Conservation (phyloP, 2,888 invertebrate species). For the Himalopsyche kuldschensis region DNA sequence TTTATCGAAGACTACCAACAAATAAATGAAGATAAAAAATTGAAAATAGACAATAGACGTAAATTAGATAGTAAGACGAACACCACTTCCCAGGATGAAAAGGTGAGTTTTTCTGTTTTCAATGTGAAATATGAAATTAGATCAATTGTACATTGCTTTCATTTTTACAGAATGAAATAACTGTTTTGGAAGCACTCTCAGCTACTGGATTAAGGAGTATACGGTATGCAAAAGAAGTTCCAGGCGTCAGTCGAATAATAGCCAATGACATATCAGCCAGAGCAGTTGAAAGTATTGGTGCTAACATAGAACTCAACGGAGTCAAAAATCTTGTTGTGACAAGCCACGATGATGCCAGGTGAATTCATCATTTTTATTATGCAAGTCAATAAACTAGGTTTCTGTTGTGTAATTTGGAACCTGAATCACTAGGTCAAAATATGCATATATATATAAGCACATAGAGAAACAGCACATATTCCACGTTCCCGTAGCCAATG, state of each 20-base stretch:
- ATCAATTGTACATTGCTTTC: not conserved
- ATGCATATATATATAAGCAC: too few relatives aligned
- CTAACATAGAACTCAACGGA: conserved; percentile 75
- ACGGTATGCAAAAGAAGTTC: conserved; percentile 93
- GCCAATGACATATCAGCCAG: conserved; percentile 87
- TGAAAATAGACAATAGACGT: conserved; percentile 40
- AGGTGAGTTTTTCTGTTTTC: not conserved
- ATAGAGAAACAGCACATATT: too few relatives aligned
- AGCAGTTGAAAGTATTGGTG: conserved; percentile 84
- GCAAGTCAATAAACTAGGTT: not conserved
- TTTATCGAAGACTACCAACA: conserved; percentile 60
- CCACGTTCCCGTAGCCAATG: too few relatives aligned
- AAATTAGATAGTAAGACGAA: not conserved
- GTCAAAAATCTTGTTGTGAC: conserved; percentile 75
- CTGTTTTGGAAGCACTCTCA: conserved; percentile 89
- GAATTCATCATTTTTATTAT: conserved; percentile 45
- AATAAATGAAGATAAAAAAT: conserved; percentile 43
- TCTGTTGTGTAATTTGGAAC: not conserved
- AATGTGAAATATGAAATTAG: not conserved
- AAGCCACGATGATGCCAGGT: conserved; percentile 88
- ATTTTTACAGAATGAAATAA: conserved; percentile 57
- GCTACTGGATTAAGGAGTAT: conserved; percentile 96
- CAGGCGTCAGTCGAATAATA: conserved; percentile 76
- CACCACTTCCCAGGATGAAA: not conserved
- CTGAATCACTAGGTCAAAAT: too few relatives aligned